Percentiles rank a stretch among this genome's conserved stretches.
These are phyloP conservation scores for Augochlorella aurata DNA, from an alignment of 2,888 invertebrate species.

Conservation along the genomic window DNA sequence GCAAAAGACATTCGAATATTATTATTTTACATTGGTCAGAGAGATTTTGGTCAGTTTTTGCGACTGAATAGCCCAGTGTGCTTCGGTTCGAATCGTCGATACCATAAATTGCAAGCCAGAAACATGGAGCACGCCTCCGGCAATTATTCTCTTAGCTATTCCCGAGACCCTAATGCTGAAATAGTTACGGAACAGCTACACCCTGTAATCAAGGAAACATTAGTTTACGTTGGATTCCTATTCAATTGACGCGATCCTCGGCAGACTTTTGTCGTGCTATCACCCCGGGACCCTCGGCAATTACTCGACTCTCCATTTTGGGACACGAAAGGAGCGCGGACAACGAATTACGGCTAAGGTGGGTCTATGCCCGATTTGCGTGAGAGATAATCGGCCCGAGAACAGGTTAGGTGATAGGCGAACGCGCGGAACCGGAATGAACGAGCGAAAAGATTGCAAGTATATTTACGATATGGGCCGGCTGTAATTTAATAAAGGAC, in stretches of 20 bases:
- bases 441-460: slow-evolving; percentile 51
- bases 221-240: slow-evolving; percentile 27
- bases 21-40: no score
- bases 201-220: background rate
- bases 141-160: background rate
- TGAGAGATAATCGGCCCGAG: slow-evolving; percentile 60
- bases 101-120: no score
- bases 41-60: no score
- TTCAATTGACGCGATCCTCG: slow-evolving; percentile 28
- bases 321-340: slow-evolving; percentile 32
- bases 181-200: background rate
- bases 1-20: no score
- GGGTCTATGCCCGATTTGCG: slow-evolving; percentile 67
- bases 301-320: slow-evolving; percentile 55
- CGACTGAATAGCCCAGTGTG: no score
- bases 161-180: background rate
- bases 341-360: slow-evolving; percentile 59
- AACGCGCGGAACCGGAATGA: slow-evolving; percentile 48
- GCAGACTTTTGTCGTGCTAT: slow-evolving; percentile 24
- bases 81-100: no score
- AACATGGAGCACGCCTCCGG: background rate
- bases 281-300: slow-evolving; percentile 15
- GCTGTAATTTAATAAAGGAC: slow-evolving; percentile 45
- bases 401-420: slow-evolving; percentile 59
- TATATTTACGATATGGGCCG: slow-evolving; percentile 35